phyloP scores from a whole-genome alignment of 2,113 vertebrate species.

The Phasianus colchicus region DNA sequence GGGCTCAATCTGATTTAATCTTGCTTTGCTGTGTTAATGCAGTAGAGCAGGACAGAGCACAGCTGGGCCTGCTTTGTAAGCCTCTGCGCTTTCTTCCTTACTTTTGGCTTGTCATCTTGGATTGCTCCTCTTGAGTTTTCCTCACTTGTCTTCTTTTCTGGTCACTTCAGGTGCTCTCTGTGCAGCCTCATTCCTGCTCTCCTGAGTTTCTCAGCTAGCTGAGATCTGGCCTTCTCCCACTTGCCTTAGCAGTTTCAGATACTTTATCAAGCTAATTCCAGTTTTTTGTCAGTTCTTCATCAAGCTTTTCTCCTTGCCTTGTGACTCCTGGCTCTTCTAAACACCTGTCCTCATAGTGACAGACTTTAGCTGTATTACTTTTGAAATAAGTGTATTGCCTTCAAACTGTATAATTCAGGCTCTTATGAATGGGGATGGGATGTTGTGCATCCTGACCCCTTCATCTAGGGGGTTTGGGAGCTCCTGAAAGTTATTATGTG shows the following conservation, averaged over 20 bases:
- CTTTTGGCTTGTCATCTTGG: conserved; percentile 2
- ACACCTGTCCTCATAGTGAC: neutral
- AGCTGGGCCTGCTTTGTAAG: neutral
- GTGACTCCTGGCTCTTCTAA: neutral
- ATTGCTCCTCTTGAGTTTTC: conserved; percentile 7
- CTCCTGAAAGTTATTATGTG: neutral
- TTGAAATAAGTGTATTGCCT: neutral
- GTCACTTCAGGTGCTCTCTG: neutral
- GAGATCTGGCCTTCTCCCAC: neutral
- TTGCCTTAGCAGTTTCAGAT: neutral
- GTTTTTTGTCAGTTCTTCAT: neutral
- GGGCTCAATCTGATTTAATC: neutral
- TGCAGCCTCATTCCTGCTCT: neutral
- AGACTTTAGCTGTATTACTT: neutral
- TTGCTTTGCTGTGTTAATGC: neutral
- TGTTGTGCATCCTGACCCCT: neutral
- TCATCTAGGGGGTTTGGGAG: neutral
- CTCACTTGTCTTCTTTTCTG: neutral
- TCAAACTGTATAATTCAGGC: neutral
- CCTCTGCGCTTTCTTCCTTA: neutral
- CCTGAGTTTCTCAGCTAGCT: neutral
- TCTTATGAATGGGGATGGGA: neutral
- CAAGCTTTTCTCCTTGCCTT: neutral
- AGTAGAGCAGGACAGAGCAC: neutral
- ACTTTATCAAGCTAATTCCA: neutral